These are phyloP conservation scores for Hippocampus comes DNA, from an alignment of 2,113 vertebrate species.

Conservation along the genomic window DNA sequence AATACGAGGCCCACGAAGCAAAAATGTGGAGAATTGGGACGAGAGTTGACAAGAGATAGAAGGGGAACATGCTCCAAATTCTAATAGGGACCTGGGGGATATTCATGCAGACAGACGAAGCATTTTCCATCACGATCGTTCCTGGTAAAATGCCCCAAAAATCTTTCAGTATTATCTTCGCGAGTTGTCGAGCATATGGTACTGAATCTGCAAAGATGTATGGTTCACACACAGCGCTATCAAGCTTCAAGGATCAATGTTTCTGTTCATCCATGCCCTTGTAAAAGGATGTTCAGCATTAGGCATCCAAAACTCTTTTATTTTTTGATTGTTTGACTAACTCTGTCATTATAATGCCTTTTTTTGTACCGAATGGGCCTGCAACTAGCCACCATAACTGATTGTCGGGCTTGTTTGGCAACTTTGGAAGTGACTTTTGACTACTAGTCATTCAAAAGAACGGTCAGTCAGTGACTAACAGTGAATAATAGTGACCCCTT, in stretches of 20 bases:
- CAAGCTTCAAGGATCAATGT: background rate
- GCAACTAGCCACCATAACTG: background rate
- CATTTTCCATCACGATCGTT: conserved; percentile 40
- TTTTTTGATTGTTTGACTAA: conserved; percentile 16
- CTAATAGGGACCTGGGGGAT: conserved; percentile 3
- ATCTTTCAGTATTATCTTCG: conserved; percentile 14
- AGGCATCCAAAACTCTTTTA: background rate
- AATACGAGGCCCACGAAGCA: background rate
- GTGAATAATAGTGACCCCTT: conserved; percentile 1
- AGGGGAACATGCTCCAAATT: conserved; percentile 25
- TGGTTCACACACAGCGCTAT: conserved; percentile 32
- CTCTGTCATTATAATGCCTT: background rate
- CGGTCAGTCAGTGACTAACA: background rate
- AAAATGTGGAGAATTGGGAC: conserved; percentile 16
- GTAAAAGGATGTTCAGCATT: conserved; percentile 4
- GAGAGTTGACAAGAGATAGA: conserved; percentile 11
- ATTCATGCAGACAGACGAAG: conserved; percentile 11
- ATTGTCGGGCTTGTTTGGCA: conserved; percentile 20
- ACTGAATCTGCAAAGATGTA: conserved; percentile 16
- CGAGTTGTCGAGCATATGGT: background rate
- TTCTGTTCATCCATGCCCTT: background rate
- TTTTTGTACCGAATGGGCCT: conserved; percentile 3
- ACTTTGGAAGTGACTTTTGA: conserved; percentile 1
- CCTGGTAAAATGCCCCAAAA: conserved; percentile 15
- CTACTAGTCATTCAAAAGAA: conserved; percentile 9